A percentile compares a stretch with the other conserved stretches of the same genome.
Conservation (phyloP, 2,113 vertebrate genomes). For the Neogobius melanostomus region DNA sequence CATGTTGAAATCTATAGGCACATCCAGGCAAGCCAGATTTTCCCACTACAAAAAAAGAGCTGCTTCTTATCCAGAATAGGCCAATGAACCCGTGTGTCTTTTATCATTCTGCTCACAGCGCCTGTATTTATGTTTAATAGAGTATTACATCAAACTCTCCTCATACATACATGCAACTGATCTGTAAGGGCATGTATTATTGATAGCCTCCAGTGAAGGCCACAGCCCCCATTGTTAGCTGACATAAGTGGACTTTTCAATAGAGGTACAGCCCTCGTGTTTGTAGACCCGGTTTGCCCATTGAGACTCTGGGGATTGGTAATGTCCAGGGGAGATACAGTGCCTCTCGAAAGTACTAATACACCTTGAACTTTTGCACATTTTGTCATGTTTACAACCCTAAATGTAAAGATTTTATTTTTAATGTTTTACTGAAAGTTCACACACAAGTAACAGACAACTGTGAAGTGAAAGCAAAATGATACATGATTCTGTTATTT, state of each 20-base stretch:
- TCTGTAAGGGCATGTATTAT: slow-evolving; percentile 31
- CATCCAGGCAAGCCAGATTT: slow-evolving; percentile 34
- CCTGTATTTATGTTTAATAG: slow-evolving; percentile 46
- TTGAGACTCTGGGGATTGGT: slow-evolving; percentile 12
- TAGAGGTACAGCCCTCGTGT: slow-evolving; percentile 7
- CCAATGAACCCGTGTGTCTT: slow-evolving; percentile 15
- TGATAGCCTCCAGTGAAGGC: slow-evolving; percentile 16
- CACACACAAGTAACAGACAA: no score
- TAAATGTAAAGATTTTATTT: no score
- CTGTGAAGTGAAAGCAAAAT: no score
- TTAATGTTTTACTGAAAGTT: no score
- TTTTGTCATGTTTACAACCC: no score
- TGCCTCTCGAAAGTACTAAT: not conserved
- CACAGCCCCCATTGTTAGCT: slow-evolving; percentile 23
- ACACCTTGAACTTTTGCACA: no score
- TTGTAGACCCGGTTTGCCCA: slow-evolving; percentile 19
- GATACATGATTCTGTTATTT: no score
- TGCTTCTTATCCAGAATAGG: slow-evolving; percentile 47
- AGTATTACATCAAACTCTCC: slow-evolving; percentile 33
- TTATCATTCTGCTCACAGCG: slow-evolving; percentile 30
- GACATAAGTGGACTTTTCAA: not conserved
- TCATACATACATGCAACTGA: slow-evolving; percentile 20
- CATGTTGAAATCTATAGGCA: slow-evolving; percentile 36
- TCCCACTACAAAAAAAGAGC: slow-evolving; percentile 22
- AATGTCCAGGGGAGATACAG: not conserved